Conservation (phyloP, 92 coral and sea anemone genomes). For the Porites lobata region DNA sequence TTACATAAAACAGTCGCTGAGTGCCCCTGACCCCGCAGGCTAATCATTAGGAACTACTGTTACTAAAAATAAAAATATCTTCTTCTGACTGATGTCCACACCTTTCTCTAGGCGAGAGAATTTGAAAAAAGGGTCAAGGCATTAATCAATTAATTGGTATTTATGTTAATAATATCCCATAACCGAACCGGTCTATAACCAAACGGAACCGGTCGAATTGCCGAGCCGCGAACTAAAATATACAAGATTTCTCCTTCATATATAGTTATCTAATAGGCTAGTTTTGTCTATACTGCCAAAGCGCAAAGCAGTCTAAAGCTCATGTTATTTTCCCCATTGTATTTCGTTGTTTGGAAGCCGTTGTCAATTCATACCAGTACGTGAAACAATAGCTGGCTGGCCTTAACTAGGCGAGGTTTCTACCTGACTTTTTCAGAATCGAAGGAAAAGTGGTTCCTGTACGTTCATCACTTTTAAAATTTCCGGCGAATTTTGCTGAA, state of each 20-base stretch:
- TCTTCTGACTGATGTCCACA: too few species aligned
- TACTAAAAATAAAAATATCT: too few species aligned
- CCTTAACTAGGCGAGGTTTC: constrained; percentile 17
- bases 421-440: neutral
- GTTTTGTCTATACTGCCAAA: neutral
- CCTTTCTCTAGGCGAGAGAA: too few species aligned
- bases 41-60: too few species aligned
- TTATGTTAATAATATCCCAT: too few species aligned
- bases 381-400: constrained; percentile 28
- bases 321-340: constrained; percentile 13
- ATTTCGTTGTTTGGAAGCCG: constrained; percentile 18
- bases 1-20: too few species aligned
- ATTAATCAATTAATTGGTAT: too few species aligned
- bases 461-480: constrained; percentile 2
- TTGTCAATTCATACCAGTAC: constrained; percentile 17
- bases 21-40: too few species aligned
- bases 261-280: neutral
- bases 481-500: neutral
- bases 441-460: constrained; percentile 14
- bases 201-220: neutral
- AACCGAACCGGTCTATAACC: too few species aligned
- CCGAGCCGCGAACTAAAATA: constrained; percentile 12
- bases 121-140: too few species aligned
- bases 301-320: constrained; percentile 20
- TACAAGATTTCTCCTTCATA: constrained; percentile 6